Evolutionary conservation across 2,113 vertebrate species (phyloP).

Genomic region (rabbit (Oryctolagus cuniculus)): mOryCun1.1 NC_091432.1:58830501-58831000

Average conservation of each 20-base stretch:
- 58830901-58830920: neutral
- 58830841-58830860: slow-evolving; percentile 23
- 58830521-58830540: neutral
- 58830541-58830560: neutral
- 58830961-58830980: no score
- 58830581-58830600: neutral
- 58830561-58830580: neutral
- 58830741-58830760: neutral
- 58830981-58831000: no score
- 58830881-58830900: slow-evolving; percentile 60
- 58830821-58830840: slow-evolving; percentile 15
- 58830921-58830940: no score
- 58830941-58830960: no score
- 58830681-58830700: neutral
- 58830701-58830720: neutral
- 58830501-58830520: neutral
- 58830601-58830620: neutral
- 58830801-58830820: slow-evolving; percentile 17
- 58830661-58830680: neutral
- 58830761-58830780: neutral
- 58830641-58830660: neutral
- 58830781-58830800: neutral
- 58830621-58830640: neutral
- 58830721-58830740: neutral
- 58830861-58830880: slow-evolving; percentile 54